A percentile compares a stretch with the other conserved stretches of the same genome.
These are phyloP conservation scores for Carassius auratus DNA, from an alignment of 2,113 vertebrate genomes.

Conservation along the genomic window DNA sequence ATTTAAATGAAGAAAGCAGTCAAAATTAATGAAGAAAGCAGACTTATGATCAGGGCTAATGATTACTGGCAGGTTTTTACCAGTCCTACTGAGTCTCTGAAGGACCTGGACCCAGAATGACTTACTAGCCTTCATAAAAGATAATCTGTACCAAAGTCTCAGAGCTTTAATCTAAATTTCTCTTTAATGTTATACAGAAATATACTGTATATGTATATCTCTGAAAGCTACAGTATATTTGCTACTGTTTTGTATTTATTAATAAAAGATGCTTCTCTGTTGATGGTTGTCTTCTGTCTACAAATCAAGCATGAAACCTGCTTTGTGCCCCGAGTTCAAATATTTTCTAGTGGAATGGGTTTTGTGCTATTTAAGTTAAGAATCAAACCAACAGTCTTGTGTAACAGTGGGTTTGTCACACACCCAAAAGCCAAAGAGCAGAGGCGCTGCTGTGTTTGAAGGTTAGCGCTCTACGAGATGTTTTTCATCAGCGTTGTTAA, in stretches of 20 bases:
- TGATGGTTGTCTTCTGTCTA: background rate
- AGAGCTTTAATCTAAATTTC: background rate
- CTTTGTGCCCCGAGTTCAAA: background rate
- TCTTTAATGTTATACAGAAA: background rate
- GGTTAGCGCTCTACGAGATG: background rate
- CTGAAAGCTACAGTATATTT: background rate
- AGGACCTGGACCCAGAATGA: background rate
- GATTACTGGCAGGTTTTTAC: background rate
- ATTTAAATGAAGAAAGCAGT: background rate
- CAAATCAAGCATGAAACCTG: background rate
- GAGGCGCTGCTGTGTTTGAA: background rate
- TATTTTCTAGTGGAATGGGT: background rate
- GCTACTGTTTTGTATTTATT: background rate
- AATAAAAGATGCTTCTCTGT: conserved; percentile 20
- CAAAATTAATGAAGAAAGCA: background rate
- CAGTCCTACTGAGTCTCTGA: background rate
- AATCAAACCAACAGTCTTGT: background rate
- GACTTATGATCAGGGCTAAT: background rate
- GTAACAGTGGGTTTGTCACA: background rate
- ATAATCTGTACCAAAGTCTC: conserved; percentile 13
- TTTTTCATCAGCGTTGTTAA: background rate
- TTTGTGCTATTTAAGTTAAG: background rate
- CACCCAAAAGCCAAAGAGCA: background rate
- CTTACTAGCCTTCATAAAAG: background rate
- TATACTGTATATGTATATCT: background rate